phyloP scores from a whole-genome alignment of 2,113 vertebrate genomes.

The Periophthalmus modestus region DNA sequence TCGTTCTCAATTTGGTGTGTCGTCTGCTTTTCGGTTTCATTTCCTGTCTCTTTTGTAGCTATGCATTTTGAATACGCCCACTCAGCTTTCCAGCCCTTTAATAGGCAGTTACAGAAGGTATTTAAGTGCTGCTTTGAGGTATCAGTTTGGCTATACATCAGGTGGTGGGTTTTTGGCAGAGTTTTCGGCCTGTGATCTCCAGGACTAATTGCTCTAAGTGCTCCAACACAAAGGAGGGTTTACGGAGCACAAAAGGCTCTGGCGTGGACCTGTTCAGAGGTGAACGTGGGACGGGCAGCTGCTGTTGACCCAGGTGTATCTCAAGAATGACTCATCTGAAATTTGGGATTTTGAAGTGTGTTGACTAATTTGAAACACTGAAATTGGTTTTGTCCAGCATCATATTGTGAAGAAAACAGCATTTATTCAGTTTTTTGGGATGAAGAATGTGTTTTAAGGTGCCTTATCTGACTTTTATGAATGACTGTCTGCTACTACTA shows the following conservation, averaged over 20 bases:
- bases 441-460: too few species aligned
- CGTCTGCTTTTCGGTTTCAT: conserved; percentile 44
- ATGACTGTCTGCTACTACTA: too few species aligned
- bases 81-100: conserved; percentile 20
- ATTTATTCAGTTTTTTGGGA: too few species aligned
- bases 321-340: neutral
- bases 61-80: conserved; percentile 5
- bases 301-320: conserved; percentile 23
- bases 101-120: conserved; percentile 19
- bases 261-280: conserved; percentile 6
- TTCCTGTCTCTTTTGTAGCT: neutral
- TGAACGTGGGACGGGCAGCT: conserved; percentile 14
- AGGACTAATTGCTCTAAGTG: conserved; percentile 20
- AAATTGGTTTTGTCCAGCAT: neutral
- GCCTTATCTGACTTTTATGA: too few species aligned
- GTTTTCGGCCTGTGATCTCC: conserved; percentile 6
- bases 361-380: neutral
- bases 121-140: neutral
- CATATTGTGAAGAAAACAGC: neutral
- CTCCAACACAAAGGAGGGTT: neutral
- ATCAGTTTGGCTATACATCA: neutral
- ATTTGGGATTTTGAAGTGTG: neutral
- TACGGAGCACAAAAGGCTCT: neutral
- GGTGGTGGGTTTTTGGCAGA: neutral
- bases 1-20: conserved; percentile 48